Evolutionary conservation across 2,113 vertebrate genomes (phyloP), one percentile per base, ranked within the genome.

Genomic region (Pardalotus punctatus): DNA sequence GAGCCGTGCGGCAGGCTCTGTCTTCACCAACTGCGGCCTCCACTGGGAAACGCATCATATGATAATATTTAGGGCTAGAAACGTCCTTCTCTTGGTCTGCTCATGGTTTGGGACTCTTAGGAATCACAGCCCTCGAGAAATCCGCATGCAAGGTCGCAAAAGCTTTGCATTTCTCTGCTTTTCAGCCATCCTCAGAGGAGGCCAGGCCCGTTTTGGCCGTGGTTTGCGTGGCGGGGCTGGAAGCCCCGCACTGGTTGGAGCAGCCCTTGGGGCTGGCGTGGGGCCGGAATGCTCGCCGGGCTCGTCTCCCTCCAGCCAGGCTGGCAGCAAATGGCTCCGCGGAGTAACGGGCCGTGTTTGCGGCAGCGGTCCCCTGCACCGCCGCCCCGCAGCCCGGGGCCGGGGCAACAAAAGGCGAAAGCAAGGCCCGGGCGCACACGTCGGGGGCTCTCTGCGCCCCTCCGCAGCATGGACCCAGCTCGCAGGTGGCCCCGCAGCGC

Each of bases 311-410:
- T 13, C 3, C 15, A 3, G 18, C 23, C 12, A 8, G 28, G 35
- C 28, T 8, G 69, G 19, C 69, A 36, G 40, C 54, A 7, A 9
- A 33, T 1, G 33, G 28, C 19, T 35, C 62, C 9, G 3, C 0
- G 4, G 60, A 29, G 27, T 2, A 15, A 33, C 11, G 35, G 17
- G 17, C 22, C 6, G 29, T 12, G 24, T 18, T 10, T 33, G 50
- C 12, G 2, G 38, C 78, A 42, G 71, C 9, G 0, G 5, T 8
- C 0, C 35, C 42, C 42, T 3, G 53, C 38, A 2, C 14, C 5
- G 31, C 38, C 5, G n/a, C 2, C 25, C 33, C 6, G 5, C 61
- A 48, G 35, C 25, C n/a, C 5, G 14, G 18, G 23, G 0, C 12
- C 18, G 6, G 14, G 9, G 6, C 23, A 17, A 18, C 1, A 31